Conservation (phyloP, 2,797 vertebrate species). For the Bovichtus diacanthus region DNA sequence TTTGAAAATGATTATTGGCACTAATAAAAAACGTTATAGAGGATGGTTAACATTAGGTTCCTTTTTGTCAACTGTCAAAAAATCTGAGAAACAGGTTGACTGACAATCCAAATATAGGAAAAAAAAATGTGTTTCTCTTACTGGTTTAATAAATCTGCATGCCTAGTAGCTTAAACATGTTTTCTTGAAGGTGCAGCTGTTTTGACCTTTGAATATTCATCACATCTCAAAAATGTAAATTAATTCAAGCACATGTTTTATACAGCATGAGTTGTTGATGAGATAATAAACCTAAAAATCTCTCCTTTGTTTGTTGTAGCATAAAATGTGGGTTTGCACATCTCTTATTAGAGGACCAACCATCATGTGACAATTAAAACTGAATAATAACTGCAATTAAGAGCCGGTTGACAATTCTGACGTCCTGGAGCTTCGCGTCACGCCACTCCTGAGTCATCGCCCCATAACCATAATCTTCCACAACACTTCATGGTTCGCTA, state of each 20-base stretch:
- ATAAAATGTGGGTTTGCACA: slow-evolving; percentile 72
- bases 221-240: neutral
- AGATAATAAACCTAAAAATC: slow-evolving; percentile 21
- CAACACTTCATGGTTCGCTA: slow-evolving; percentile 63
- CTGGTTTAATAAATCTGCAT: neutral
- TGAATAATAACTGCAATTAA: slow-evolving; percentile 88
- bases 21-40: neutral
- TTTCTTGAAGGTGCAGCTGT: slow-evolving; percentile 33
- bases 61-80: neutral
- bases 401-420: slow-evolving; percentile 77
- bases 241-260: neutral
- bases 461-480: slow-evolving; percentile 84
- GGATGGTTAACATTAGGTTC: neutral
- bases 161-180: neutral
- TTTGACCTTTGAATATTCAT: neutral
- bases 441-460: slow-evolving; percentile 81
- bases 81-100: neutral
- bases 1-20: neutral
- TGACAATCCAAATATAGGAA: neutral
- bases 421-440: slow-evolving; percentile 76
- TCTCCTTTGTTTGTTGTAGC: slow-evolving; percentile 45
- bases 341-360: slow-evolving; percentile 65
- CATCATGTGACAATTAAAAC: slow-evolving; percentile 83
- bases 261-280: slow-evolving; percentile 9
- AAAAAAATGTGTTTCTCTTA: neutral